Percentiles rank a stretch among this genome's conserved stretches.
Evolutionary conservation across 2,888 invertebrate species (phyloP).

Genomic region (Drosophila flavopinicola): DNA sequence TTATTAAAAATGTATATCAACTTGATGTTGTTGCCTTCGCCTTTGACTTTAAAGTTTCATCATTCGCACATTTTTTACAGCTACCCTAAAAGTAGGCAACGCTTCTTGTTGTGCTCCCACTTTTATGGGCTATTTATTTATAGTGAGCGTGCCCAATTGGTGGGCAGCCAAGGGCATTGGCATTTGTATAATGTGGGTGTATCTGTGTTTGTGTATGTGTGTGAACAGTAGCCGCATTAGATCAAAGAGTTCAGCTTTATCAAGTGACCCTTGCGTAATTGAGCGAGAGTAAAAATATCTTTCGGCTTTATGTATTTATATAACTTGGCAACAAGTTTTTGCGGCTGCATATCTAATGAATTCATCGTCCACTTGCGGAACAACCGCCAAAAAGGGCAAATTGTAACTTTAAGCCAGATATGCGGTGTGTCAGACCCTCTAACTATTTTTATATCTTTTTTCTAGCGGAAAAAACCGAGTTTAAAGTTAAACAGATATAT

Average conservation of each 20-base stretch:
- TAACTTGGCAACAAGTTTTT: slow-evolving; percentile 11
- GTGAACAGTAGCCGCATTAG: slow-evolving; percentile 29
- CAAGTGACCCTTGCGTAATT: slow-evolving; percentile 27
- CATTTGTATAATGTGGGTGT: slow-evolving; percentile 50
- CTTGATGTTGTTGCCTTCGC: slow-evolving; percentile 35
- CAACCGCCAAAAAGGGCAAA: too few relatives aligned
- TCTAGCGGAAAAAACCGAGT: neutral
- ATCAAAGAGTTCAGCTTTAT: slow-evolving; percentile 49
- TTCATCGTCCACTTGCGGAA: neutral
- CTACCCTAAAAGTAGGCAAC: slow-evolving; percentile 61
- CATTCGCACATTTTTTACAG: slow-evolving; percentile 39
- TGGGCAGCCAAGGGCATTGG: slow-evolving; percentile 44
- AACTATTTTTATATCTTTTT: neutral
- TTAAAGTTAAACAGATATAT: too few relatives aligned
- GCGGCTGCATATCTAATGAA: neutral
- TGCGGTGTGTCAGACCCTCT: too few relatives aligned
- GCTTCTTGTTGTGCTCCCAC: slow-evolving; percentile 26
- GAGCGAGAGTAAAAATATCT: slow-evolving; percentile 25
- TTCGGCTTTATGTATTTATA: slow-evolving; percentile 10
- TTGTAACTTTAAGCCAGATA: too few relatives aligned
- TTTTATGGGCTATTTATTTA: slow-evolving; percentile 47
- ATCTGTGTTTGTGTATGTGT: slow-evolving; percentile 9
- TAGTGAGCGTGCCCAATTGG: slow-evolving; percentile 41
- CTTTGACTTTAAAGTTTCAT: slow-evolving; percentile 63
- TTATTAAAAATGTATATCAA: slow-evolving; percentile 78